Conservation (phyloP, 2,888 invertebrate genomes). For the Drosophila bunnanda region DNA sequence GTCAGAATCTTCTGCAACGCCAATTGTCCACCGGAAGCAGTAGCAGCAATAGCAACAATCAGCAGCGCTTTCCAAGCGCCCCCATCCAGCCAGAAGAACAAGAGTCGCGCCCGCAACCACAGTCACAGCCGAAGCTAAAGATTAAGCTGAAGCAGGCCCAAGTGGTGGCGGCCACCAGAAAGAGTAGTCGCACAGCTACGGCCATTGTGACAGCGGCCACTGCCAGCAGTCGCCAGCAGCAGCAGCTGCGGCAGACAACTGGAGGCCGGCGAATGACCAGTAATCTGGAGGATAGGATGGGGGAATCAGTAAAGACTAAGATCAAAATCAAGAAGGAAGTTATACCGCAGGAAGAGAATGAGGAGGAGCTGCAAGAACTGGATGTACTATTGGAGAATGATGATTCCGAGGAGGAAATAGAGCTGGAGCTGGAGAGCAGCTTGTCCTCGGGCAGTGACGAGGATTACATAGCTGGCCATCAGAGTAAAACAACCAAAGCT, state of each 20-base stretch:
- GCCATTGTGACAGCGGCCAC: constrained; percentile 83
- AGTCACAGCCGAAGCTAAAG: constrained; percentile 43
- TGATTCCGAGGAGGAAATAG: constrained; percentile 54
- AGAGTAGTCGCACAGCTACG: constrained; percentile 81
- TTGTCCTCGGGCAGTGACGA: constrained; percentile 68
- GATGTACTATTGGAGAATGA: constrained; percentile 41
- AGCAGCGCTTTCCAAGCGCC: constrained; percentile 83
- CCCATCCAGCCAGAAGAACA: constrained; percentile 84
- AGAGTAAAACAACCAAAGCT: constrained; percentile 9
- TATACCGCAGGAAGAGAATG: constrained; percentile 2
- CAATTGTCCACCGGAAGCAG: constrained; percentile 62
- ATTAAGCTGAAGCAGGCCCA: constrained; percentile 61
- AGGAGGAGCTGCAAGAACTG: constrained; percentile 44
- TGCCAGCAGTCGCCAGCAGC: constrained; percentile 79
- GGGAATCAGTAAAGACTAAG: constrained; percentile 71
- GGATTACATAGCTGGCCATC: constrained; percentile 62
- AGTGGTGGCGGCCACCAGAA: constrained; percentile 72
- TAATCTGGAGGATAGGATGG: constrained; percentile 84
- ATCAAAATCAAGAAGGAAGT: constrained; percentile 24
- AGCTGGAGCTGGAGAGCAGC: constrained; percentile 51
- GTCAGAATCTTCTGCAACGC: constrained; percentile 31
- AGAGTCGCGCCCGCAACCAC: constrained; percentile 27
- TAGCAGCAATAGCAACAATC: constrained; percentile 60
- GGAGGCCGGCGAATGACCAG: constrained; percentile 56
- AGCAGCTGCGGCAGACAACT: constrained; percentile 64